Evolutionary conservation across 2,797 vertebrate species (phyloP), one percentile per base, ranked within the genome.

Genomic region (Poeciliopsis gracilis): DNA sequence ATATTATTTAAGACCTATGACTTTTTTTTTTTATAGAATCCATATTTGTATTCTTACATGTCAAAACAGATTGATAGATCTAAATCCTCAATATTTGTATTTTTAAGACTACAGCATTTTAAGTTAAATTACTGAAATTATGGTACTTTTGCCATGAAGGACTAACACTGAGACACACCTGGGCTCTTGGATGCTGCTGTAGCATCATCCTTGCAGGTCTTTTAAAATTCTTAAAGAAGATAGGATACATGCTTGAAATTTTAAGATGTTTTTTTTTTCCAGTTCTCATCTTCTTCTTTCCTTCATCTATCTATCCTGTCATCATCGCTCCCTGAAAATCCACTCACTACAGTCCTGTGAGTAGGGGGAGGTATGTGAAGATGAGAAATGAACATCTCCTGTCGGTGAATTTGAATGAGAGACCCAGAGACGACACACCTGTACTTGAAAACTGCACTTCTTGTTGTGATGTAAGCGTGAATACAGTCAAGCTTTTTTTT

Each of bases 241-340:
- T 83, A 69, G 55, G 23, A 82, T 78, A 80, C 87, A 90, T 86
- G 86, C 75, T 67, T 85, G 80, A 88, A 90, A 84, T 92, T 85
- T 76, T 77, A 73, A 92, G 90, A 89, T 86, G 84, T 81, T 13
- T 59, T 59, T 59, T 13, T 57, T 93, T 93, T 91, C 88, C 84
- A 15, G 81, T 88, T 91, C 91, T 91, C 88, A 93, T 94, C 87
- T 90, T 83, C 90, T 84, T 80, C 84, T 46, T 46, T 87, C 80
- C 79, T 84, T 87, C 86, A 90, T 92, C 90, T 84, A 86, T 93
- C 92, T 77, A 73, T 88, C 36, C 87, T 93, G 92, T 91, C 92
- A 91, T 84, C 90, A 89, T 86, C 90, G 82, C 84, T 93, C 90
- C 90, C 73, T 12, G 51, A 82, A 80, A 84, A 90, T 88, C 89